These are phyloP conservation scores for Lepidurus couesii DNA, from an alignment of 1,140 invertebrate species.

Conservation along the genomic window DNA sequence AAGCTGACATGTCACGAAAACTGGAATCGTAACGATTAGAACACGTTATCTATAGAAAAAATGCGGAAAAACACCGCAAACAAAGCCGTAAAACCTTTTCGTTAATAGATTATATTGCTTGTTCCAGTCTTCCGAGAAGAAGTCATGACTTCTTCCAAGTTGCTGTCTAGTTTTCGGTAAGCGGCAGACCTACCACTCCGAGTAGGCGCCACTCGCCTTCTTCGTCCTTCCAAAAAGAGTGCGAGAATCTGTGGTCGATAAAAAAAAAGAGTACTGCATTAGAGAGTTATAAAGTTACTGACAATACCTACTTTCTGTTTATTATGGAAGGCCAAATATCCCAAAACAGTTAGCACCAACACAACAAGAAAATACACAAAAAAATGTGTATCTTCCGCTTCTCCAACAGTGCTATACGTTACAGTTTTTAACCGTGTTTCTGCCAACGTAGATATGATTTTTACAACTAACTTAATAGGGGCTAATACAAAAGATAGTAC, in stretches of 20 bases:
- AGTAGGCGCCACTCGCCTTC: background rate
- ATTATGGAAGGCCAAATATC: conserved; percentile 9
- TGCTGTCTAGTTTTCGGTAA: background rate
- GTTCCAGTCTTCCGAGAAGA: background rate
- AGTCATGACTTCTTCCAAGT: conserved; percentile 12
- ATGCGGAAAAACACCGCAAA: background rate
- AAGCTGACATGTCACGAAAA: no score
- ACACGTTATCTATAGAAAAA: background rate
- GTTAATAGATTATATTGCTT: background rate
- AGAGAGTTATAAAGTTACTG: background rate
- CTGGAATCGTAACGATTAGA: no score
- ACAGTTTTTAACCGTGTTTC: background rate
- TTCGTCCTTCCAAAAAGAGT: background rate
- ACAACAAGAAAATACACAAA: conserved; percentile 3
- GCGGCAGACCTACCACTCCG: background rate
- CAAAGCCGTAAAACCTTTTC: background rate
- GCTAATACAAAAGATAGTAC: no score
- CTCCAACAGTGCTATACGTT: background rate
- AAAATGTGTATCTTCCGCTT: conserved; percentile 4
- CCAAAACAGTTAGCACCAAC: background rate
- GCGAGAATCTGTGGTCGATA: background rate
- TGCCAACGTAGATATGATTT: background rate
- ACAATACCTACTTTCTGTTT: background rate
- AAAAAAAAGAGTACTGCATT: background rate
- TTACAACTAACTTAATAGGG: no score